Percentiles rank a stretch among this genome's conserved stretches.
phyloP scores from a whole-genome alignment of 1,140 invertebrate species.

The Heliconius eleuchia region DNA sequence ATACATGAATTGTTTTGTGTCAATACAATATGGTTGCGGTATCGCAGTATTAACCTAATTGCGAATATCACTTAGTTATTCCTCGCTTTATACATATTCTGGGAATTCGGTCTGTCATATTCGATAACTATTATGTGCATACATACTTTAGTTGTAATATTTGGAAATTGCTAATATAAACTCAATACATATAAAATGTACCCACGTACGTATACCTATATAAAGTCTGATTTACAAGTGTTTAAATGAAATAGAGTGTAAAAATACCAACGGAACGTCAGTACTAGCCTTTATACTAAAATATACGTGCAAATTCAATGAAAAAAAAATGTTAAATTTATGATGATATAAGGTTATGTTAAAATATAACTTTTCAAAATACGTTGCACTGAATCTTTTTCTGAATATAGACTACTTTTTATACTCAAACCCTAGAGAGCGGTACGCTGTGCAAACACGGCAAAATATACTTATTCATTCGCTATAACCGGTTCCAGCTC shows the following conservation, averaged over 20 bases:
- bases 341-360: constrained; percentile 1
- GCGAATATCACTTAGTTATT: constrained; percentile 1
- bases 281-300: not conserved
- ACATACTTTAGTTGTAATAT: too few relatives aligned
- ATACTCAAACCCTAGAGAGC: not conserved
- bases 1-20: not conserved
- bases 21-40: not conserved
- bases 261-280: constrained; percentile 1
- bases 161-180: too few relatives aligned
- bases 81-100: not conserved
- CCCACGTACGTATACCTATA: too few relatives aligned
- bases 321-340: constrained; percentile 1
- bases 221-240: too few relatives aligned
- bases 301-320: not conserved
- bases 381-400: not conserved
- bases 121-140: not conserved
- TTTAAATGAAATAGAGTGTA: not conserved
- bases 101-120: not conserved
- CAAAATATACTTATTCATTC: not conserved
- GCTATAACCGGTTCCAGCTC: not conserved
- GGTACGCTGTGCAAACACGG: constrained; percentile 1
- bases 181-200: too few relatives aligned
- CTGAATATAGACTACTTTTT: not conserved
- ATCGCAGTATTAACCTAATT: constrained; percentile 3
- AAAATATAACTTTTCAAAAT: not conserved